Conservation (phyloP, 2,113 vertebrate species). For the Aptenodytes forsteri region DNA sequence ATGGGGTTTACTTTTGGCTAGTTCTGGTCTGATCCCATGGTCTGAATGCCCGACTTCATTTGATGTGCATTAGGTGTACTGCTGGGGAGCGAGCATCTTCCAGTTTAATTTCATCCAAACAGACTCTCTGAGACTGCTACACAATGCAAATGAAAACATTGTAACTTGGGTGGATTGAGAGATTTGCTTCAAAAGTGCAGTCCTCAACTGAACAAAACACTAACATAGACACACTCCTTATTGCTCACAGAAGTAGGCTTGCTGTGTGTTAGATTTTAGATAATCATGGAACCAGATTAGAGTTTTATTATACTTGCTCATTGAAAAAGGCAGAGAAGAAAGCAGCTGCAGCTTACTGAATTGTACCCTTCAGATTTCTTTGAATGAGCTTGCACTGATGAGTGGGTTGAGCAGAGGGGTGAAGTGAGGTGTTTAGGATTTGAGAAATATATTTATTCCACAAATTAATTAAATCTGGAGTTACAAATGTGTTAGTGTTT, state of each 20-base stretch:
- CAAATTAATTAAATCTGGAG: slow-evolving; percentile 28
- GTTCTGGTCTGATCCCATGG: background rate
- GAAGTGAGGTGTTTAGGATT: slow-evolving; percentile 2
- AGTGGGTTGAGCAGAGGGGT: background rate
- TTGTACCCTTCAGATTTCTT: background rate
- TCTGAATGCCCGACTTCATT: background rate
- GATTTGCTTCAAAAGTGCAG: background rate
- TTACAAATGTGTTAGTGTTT: background rate
- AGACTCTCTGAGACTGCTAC: background rate
- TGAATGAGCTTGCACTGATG: background rate
- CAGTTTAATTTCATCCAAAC: background rate
- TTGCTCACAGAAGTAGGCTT: background rate
- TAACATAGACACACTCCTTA: background rate
- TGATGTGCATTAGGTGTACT: background rate
- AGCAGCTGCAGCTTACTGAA: background rate
- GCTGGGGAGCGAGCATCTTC: background rate
- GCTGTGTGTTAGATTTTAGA: background rate
- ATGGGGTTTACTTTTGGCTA: background rate
- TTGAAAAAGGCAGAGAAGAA: background rate
- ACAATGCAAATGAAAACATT: background rate
- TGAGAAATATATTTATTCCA: slow-evolving; percentile 6
- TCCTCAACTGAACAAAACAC: background rate
- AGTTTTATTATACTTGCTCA: background rate
- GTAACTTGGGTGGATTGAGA: background rate
- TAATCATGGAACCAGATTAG: background rate